Conservation (phyloP, 2,888 invertebrate species). For the Cantharis rustica region DNA sequence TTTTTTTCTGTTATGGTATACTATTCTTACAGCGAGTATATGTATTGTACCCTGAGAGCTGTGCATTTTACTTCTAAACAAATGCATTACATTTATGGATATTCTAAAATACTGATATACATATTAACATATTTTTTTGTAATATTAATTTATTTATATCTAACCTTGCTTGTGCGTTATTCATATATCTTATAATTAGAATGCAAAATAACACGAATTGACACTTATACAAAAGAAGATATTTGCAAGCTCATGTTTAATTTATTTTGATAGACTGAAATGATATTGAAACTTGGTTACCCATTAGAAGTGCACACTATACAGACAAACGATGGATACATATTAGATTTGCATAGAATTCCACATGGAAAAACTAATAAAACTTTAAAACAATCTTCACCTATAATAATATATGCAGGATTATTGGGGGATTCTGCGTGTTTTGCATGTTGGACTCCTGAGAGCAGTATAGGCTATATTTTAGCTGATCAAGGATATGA, state of each 20-base stretch:
- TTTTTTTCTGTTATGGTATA: too few relatives aligned
- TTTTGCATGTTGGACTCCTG: slow-evolving; percentile 74
- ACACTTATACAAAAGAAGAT: too few relatives aligned
- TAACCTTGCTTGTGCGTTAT: too few relatives aligned
- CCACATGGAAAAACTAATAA: slow-evolving; percentile 49
- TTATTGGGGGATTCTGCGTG: slow-evolving; percentile 73
- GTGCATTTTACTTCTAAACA: too few relatives aligned
- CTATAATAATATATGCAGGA: slow-evolving; percentile 71
- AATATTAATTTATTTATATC: too few relatives aligned
- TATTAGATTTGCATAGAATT: slow-evolving; percentile 58
- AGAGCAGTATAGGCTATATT: slow-evolving; percentile 60
- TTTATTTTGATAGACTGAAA: slow-evolving; percentile 46
- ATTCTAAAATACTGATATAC: too few relatives aligned
- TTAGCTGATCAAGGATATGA: slow-evolving; percentile 72
- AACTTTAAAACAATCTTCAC: slow-evolving; percentile 44
- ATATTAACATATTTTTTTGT: too few relatives aligned
- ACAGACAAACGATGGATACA: slow-evolving; percentile 56
- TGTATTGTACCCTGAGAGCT: too few relatives aligned
- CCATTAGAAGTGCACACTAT: slow-evolving; percentile 53
- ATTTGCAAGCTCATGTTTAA: neutral
- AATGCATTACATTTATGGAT: too few relatives aligned
- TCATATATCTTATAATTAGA: too few relatives aligned
- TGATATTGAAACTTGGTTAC: slow-evolving; percentile 55
- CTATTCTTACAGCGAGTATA: too few relatives aligned
- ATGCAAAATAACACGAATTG: too few relatives aligned